phyloP scores from a whole-genome alignment of 30 jellyfish, hydroid and myxozoan species.

The Cassiopea xamachana region DNA sequence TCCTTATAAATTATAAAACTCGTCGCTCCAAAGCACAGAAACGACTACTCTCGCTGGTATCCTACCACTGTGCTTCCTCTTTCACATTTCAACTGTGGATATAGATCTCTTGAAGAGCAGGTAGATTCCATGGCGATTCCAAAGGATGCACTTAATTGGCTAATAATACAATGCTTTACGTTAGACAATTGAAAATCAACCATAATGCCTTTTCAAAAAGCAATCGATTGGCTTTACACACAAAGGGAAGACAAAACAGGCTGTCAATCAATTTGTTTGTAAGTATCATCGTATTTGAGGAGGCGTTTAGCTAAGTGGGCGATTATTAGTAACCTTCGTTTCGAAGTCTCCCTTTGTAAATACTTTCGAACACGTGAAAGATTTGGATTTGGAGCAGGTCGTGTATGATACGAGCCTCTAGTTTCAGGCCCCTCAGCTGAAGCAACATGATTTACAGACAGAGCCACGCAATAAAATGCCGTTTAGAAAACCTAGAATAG shows the following conservation, averaged over 20 bases:
- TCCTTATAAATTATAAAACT: not conserved
- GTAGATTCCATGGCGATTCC: slow-evolving; percentile 19
- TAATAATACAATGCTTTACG: slow-evolving; percentile 18
- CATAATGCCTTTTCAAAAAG: slow-evolving; percentile 10
- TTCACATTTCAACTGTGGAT: not conserved
- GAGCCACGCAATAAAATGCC: no score
- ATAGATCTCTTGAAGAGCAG: slow-evolving; percentile 11
- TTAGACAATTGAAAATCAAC: slow-evolving; percentile 7
- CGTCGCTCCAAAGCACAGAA: not conserved
- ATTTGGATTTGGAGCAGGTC: no score
- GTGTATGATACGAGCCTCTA: no score
- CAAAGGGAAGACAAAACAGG: slow-evolving; percentile 8
- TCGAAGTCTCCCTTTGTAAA: no score
- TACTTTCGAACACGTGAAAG: no score
- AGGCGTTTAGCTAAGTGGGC: no score
- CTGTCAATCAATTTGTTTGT: not conserved
- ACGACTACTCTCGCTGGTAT: not conserved
- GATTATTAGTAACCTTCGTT: no score
- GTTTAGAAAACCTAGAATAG: no score
- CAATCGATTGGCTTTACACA: slow-evolving; percentile 21
- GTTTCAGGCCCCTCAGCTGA: no score
- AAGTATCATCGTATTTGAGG: no score
- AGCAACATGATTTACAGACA: no score
- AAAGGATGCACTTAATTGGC: slow-evolving; percentile 32
- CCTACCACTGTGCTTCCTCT: not conserved